Percentiles rank a stretch among this genome's conserved stretches.
phyloP scores from a whole-genome alignment of 2,888 invertebrate genomes.

The Actias luna region DNA sequence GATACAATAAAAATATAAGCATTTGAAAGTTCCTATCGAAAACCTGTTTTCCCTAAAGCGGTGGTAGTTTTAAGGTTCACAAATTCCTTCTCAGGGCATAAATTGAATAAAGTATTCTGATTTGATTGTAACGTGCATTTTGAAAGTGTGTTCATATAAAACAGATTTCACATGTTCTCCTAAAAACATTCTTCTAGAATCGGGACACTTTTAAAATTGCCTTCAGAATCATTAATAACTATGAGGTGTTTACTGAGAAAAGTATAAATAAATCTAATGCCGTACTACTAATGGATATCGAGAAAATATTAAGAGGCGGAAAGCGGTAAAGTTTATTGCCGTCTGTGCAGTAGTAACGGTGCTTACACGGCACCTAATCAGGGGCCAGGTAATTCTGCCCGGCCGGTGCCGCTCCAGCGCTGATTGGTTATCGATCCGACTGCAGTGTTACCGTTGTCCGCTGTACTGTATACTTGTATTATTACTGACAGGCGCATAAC shows the following conservation, averaged over 20 bases:
- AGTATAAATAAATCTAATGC: conserved; percentile 14
- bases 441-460: conserved; percentile 41
- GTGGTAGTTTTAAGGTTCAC: too few relatives aligned
- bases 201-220: neutral
- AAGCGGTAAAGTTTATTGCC: conserved; percentile 24
- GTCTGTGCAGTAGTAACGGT: conserved; percentile 24
- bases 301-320: conserved; percentile 20
- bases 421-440: conserved; percentile 76
- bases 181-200: neutral
- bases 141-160: too few relatives aligned
- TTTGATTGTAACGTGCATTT: too few relatives aligned
- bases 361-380: conserved; percentile 58
- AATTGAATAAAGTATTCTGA: too few relatives aligned
- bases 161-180: neutral
- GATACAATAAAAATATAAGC: too few relatives aligned
- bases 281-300: conserved; percentile 18
- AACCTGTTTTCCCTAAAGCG: too few relatives aligned
- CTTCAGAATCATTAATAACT: neutral
- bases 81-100: too few relatives aligned
- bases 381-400: conserved; percentile 59
- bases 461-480: neutral
- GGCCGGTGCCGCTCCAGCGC: conserved; percentile 30
- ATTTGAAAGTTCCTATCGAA: too few relatives aligned
- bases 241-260: neutral
- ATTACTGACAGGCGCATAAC: neutral